phyloP scores from a whole-genome alignment of 2,113 vertebrate genomes.

The Peromyscus californicus region DNA sequence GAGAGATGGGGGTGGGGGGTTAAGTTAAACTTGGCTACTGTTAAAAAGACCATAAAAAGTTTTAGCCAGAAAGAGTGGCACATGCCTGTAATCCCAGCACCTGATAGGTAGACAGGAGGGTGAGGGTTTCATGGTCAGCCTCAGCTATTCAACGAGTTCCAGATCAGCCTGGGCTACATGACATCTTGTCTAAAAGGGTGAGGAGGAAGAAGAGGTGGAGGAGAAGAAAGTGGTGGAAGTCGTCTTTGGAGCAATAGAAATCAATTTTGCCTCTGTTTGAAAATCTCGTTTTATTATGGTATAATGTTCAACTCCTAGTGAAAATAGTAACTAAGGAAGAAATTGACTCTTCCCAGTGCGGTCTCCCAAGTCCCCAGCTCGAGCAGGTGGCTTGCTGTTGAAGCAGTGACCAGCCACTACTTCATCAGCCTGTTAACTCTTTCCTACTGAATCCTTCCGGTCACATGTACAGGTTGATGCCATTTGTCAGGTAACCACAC shows the following conservation, averaged over 20 bases:
- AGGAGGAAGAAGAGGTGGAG: not conserved
- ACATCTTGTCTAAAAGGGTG: not conserved
- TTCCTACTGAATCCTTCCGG: not conserved
- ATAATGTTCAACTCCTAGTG: not conserved
- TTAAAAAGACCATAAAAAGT: not conserved
- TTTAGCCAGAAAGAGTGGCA: not conserved
- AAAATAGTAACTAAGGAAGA: slow-evolving; percentile 1
- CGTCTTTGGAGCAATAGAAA: not conserved
- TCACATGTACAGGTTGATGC: not conserved
- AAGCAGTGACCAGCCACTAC: not conserved
- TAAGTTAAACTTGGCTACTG: not conserved
- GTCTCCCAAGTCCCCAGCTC: not conserved
- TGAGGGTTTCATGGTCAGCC: not conserved
- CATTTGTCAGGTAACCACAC: not conserved
- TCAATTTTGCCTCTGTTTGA: not conserved
- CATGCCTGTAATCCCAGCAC: not conserved
- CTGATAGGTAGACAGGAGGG: not conserved
- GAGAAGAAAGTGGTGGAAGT: not conserved
- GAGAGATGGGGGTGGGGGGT: not conserved
- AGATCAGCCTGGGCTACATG: not conserved
- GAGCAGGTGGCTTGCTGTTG: not conserved
- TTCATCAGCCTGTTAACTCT: not conserved
- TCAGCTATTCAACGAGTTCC: not conserved
- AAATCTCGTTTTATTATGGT: not conserved
- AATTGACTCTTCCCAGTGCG: not conserved